phyloP scores from a whole-genome alignment of 2,888 invertebrate genomes.

The Macropis europaea region DNA sequence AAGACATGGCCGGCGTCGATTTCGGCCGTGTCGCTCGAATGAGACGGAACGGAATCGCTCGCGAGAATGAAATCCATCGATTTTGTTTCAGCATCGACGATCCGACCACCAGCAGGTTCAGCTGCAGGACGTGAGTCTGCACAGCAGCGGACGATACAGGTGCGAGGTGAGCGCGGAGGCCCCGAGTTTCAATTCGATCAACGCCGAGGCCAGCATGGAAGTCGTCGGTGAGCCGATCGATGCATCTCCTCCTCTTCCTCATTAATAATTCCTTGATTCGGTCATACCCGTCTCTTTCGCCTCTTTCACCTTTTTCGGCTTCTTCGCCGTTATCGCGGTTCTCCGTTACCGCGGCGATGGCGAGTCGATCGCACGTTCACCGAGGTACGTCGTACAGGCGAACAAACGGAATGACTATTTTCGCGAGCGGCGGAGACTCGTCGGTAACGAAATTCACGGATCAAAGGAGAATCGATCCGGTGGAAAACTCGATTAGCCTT shows the following conservation, averaged over 20 bases:
- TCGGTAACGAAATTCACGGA: not conserved
- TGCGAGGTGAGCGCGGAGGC: constrained; percentile 82
- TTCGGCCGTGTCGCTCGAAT: not conserved
- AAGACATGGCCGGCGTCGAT: constrained; percentile 6
- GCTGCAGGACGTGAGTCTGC: constrained; percentile 76
- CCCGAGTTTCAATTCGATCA: constrained; percentile 80
- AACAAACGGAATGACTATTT: not conserved
- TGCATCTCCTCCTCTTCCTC: constrained; percentile 13
- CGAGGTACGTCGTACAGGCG: not conserved
- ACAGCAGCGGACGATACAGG: constrained; percentile 79
- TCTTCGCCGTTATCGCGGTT: no score
- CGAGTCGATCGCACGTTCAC: no score
- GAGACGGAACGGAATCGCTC: not conserved
- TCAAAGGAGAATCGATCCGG: constrained; percentile 1
- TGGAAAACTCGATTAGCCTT: not conserved
- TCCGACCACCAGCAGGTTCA: constrained; percentile 77
- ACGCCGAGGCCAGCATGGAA: constrained; percentile 80
- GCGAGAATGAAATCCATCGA: not conserved
- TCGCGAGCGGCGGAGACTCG: not conserved
- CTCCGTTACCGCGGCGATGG: no score
- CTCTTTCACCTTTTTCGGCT: no score
- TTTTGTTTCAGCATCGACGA: constrained; percentile 73
- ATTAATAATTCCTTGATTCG: constrained; percentile 55
- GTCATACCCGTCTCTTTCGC: no score
- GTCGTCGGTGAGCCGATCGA: constrained; percentile 79